Conservation (phyloP, 2,888 invertebrate species). For the Tridacna crocea region DNA sequence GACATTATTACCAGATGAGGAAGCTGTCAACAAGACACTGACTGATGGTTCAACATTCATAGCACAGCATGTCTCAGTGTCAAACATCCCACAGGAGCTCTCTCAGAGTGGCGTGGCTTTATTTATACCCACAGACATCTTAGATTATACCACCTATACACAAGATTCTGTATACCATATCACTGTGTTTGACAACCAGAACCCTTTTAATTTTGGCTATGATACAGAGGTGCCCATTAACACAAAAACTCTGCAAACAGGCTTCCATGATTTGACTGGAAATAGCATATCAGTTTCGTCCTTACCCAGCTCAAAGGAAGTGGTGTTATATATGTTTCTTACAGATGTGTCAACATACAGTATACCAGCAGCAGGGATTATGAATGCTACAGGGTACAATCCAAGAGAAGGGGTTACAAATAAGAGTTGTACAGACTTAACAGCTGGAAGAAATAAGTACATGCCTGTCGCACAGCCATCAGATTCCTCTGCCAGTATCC, state of each 20-base stretch:
- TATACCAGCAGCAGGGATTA: conserved; percentile 44
- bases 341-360: conserved; percentile 26
- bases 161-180: conserved; percentile 59
- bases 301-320: conserved; percentile 41
- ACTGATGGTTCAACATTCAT: conserved; percentile 22
- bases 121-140: conserved; percentile 17
- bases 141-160: conserved; percentile 33
- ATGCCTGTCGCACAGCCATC: not conserved
- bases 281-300: conserved; percentile 55
- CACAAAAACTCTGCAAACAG: conserved; percentile 64
- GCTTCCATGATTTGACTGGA: conserved; percentile 68
- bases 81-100: conserved; percentile 4
- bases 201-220: conserved; percentile 69
- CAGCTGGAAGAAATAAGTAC: not conserved
- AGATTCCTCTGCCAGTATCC: not conserved
- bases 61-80: conserved; percentile 12
- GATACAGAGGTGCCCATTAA: conserved; percentile 32
- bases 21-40: conserved; percentile 30
- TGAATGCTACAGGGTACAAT: conserved; percentile 60
- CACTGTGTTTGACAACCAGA: conserved; percentile 57
- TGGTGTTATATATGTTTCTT: conserved; percentile 62
- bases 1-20: conserved; percentile 65
- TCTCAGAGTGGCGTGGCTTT: conserved; percentile 25
- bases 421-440: conserved; percentile 40
- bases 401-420: conserved; percentile 43